Conservation (phyloP, 2,888 invertebrate species). For the Drosophila melanosoma region DNA sequence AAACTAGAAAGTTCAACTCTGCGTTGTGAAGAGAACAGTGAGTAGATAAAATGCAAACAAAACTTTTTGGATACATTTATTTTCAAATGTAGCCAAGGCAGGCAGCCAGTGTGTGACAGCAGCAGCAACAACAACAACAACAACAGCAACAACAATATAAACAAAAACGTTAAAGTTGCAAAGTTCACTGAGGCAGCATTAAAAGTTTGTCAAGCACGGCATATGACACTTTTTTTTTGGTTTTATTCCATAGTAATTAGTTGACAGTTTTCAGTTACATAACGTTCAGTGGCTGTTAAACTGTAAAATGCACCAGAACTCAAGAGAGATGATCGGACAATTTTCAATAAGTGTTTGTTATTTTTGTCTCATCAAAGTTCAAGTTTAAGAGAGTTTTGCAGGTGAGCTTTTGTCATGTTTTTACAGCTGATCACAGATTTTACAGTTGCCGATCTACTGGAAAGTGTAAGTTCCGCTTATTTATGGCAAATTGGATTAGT, state of each 20-base stretch:
- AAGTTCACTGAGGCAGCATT: constrained; percentile 28
- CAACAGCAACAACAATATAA: constrained; percentile 18
- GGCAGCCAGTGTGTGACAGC: constrained; percentile 33
- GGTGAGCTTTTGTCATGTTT: neutral
- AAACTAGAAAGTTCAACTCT: neutral
- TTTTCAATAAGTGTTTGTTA: neutral
- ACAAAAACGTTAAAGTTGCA: constrained; percentile 6
- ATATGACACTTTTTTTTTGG: constrained; percentile 29
- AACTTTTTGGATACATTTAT: constrained; percentile 74
- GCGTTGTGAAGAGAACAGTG: constrained; percentile 1
- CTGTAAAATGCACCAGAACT: constrained; percentile 13
- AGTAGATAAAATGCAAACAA: constrained; percentile 65
- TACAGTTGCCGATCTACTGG: neutral
- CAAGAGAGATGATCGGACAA: neutral
- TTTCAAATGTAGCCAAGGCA: constrained; percentile 64
- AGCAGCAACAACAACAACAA: constrained; percentile 24
- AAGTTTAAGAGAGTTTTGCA: neutral
- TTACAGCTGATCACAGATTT: neutral
- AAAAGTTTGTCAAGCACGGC: constrained; percentile 40
- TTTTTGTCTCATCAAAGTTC: neutral
- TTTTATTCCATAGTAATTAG: constrained; percentile 33
- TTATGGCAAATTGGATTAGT: neutral
- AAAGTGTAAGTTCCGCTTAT: neutral
- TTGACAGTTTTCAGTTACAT: constrained; percentile 39
- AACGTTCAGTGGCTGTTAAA: constrained; percentile 31